Base-by-base conservation (phyloP, 2,797 vertebrate species). In the Calcarius lapponicus region DNA sequence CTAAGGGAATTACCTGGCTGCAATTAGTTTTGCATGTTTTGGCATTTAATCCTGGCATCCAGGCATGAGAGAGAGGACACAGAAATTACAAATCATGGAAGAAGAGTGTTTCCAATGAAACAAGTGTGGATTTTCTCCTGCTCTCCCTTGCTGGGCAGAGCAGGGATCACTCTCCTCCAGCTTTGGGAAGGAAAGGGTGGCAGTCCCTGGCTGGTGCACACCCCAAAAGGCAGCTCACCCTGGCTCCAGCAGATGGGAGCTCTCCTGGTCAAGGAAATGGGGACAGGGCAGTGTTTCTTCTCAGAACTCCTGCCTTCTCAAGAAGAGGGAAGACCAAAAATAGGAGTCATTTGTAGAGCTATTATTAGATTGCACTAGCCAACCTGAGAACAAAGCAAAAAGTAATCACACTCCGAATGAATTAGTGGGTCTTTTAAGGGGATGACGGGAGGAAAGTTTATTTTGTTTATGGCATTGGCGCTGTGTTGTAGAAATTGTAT, bases 1-100 rank as follows among this genome's bases (percentile, higher is more conserved):
- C 66, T 90, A 85, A 96, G 90, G 91, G 80, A 69, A 80, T 80
- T 92, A 66, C 15, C 3, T 72, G 60, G 72, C 17, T 42, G 56
- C 82, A 66, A 89, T 94, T 91, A 88, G 73, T 91, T 93, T 80
- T 93, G 57, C 85, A 17, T 79, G 73, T 96, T 96, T 95, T 93
- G 94, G 94, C 91, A 71, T 92, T 94, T 92, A 95, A 92, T 91
- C 15, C 21, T 75, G 58, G 65, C 14, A 32, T 32, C 65, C 70
- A 90, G 61, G 95, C 78, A 48, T 47, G 34, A 47, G 57, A 51
- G 61, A 60, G 58, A 53, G 86, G 1, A 1, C 42, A 8, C 2
- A 18, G 92, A 51, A 69, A 65, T 70, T 34, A 26, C 32, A 32
- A 16, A 28, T 66, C 38, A 14, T 0, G 2, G 66, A 61, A 51